Conservation (phyloP, 2,888 invertebrate genomes). For the Platerodrilus igneus region DNA sequence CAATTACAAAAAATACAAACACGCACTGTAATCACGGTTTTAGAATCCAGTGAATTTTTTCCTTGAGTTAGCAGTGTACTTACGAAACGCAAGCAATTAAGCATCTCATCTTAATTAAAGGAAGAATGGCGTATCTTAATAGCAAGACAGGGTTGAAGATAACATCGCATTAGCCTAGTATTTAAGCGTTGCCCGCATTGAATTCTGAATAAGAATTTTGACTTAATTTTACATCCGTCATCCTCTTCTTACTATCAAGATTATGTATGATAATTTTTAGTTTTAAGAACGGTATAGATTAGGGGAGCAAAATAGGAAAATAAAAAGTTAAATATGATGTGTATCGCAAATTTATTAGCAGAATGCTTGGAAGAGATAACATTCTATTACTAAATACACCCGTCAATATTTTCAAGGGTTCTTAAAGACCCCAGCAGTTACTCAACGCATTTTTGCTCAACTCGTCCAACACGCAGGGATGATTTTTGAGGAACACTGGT, state of each 20-base stretch:
- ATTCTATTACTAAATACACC: constrained; percentile 40
- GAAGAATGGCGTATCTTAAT: constrained; percentile 41
- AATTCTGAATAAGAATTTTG: constrained; percentile 42
- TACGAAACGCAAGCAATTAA: constrained; percentile 40
- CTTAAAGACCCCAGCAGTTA: constrained; percentile 20
- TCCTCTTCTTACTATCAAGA: constrained; percentile 9
- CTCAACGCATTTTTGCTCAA: constrained; percentile 26
- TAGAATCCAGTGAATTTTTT: no score
- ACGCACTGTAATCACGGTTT: no score
- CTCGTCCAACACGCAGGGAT: background rate
- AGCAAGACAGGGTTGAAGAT: constrained; percentile 38
- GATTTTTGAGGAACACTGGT: constrained; percentile 33
- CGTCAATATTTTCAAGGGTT: constrained; percentile 37
- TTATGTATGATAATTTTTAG: background rate
- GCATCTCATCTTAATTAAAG: constrained; percentile 45
- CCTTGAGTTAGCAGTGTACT: constrained; percentile 30
- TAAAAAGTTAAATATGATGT: constrained; percentile 37
- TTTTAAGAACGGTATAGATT: constrained; percentile 6
- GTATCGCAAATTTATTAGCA: constrained; percentile 46
- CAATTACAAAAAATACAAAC: no score
- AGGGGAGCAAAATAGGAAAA: constrained; percentile 22
- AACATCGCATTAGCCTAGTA: constrained; percentile 38
- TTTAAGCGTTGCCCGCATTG: constrained; percentile 42
- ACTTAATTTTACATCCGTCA: constrained; percentile 23
- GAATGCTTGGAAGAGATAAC: constrained; percentile 45